Conservation (phyloP, 1,140 invertebrate species). For the Adoxophyes honmai region DNA sequence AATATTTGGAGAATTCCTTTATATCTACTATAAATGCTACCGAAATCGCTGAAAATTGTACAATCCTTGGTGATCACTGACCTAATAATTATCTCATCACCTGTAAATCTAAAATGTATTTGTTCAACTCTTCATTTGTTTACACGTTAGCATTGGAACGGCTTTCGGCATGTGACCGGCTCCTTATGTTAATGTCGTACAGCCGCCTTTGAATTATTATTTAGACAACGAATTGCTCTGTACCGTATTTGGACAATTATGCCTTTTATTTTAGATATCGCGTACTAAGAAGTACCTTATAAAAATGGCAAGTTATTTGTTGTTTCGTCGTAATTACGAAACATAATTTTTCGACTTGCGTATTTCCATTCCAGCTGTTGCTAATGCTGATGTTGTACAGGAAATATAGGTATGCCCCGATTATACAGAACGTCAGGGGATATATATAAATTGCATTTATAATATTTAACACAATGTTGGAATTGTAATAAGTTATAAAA, state of each 20-base stretch:
- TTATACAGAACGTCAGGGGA: constrained; percentile 15
- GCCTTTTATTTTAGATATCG: background rate
- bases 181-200: background rate
- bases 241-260: background rate
- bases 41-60: too few relatives aligned
- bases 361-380: constrained; percentile 22
- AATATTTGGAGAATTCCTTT: too few relatives aligned
- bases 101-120: too few relatives aligned
- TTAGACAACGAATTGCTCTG: background rate
- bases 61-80: too few relatives aligned
- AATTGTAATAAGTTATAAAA: constrained; percentile 52
- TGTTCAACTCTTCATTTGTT: too few relatives aligned
- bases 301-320: background rate
- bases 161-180: background rate
- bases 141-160: too few relatives aligned
- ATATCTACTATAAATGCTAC: too few relatives aligned
- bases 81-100: too few relatives aligned
- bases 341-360: constrained; percentile 8
- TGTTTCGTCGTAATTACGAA: constrained; percentile 6
- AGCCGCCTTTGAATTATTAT: background rate
- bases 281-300: constrained; percentile 7
- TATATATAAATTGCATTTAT: constrained; percentile 55
- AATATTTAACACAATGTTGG: constrained; percentile 47
- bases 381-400: constrained; percentile 21
- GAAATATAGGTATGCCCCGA: constrained; percentile 8